phyloP scores from a whole-genome alignment of 2,797 vertebrate species.

The Mycteria americana region DNA sequence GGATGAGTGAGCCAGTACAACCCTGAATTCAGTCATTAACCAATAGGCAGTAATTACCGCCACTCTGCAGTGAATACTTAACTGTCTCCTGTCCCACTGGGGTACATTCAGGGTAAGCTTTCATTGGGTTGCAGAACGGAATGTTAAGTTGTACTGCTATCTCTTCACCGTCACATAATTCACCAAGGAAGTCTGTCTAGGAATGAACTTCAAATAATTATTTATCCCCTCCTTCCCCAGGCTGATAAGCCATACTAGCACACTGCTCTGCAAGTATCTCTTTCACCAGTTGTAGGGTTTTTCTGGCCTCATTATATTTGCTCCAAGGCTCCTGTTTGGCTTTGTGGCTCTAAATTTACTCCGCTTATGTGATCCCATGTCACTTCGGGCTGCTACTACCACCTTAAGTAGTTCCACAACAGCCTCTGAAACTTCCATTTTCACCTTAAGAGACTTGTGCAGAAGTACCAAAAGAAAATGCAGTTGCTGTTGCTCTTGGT shows the following conservation, averaged over 20 bases:
- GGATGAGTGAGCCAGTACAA: background rate
- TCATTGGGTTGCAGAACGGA: background rate
- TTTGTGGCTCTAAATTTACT: background rate
- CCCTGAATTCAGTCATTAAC: background rate
- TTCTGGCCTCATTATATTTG: background rate
- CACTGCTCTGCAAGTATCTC: background rate
- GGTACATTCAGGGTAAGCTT: background rate
- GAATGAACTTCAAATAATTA: background rate
- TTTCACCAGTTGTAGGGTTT: background rate
- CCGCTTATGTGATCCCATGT: background rate
- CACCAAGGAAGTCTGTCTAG: background rate
- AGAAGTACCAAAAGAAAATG: background rate
- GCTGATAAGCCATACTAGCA: background rate
- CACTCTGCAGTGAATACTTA: background rate
- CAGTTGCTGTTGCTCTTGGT: background rate
- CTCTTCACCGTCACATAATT: background rate
- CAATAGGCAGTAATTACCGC: background rate
- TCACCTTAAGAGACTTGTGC: background rate
- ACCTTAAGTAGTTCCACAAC: background rate
- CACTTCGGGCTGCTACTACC: background rate
- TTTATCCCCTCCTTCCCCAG: background rate
- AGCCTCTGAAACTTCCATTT: background rate
- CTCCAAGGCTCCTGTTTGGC: background rate
- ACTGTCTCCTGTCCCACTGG: background rate
- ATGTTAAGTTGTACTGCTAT: background rate